Evolutionary conservation across 2,888 invertebrate species (phyloP).

Genomic region (Suillia variegata): DNA sequence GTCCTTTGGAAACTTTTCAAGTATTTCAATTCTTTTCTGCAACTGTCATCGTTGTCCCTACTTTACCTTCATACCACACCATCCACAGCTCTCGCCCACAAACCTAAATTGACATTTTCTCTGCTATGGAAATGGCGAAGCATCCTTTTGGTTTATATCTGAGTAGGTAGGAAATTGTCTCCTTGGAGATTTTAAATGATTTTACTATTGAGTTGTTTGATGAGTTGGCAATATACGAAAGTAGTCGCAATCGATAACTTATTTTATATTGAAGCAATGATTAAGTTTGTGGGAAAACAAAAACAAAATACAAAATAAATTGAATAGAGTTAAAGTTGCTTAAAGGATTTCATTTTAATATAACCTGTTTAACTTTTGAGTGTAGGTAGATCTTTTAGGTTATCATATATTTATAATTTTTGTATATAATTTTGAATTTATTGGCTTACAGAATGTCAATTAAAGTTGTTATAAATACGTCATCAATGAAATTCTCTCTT

Average conservation of each 20-base stretch:
- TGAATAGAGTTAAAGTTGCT: too few species aligned
- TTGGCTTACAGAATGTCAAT: too few species aligned
- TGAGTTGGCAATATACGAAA: neutral
- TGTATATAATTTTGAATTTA: too few species aligned
- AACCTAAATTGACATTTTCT: neutral
- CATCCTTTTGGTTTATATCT: neutral
- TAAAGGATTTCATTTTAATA: too few species aligned
- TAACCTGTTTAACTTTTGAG: too few species aligned
- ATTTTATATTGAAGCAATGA: neutral
- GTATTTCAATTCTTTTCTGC: slow-evolving; percentile 1
- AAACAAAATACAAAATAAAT: too few species aligned
- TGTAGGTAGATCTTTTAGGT: too few species aligned
- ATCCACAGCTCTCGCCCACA: neutral
- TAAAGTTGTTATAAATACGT: too few species aligned
- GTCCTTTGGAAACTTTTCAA: neutral
- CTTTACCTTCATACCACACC: too few species aligned
- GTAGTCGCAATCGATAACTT: neutral
- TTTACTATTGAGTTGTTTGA: slow-evolving; percentile 27
- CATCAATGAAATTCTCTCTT: too few species aligned
- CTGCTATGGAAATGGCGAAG: neutral
- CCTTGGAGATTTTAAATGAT: slow-evolving; percentile 47
- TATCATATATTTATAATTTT: too few species aligned
- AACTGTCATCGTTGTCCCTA: neutral
- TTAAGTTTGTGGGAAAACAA: too few species aligned
- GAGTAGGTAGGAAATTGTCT: slow-evolving; percentile 36